Conservation (phyloP, 2,888 invertebrate species). For the Trissoscelio sp. region DNA sequence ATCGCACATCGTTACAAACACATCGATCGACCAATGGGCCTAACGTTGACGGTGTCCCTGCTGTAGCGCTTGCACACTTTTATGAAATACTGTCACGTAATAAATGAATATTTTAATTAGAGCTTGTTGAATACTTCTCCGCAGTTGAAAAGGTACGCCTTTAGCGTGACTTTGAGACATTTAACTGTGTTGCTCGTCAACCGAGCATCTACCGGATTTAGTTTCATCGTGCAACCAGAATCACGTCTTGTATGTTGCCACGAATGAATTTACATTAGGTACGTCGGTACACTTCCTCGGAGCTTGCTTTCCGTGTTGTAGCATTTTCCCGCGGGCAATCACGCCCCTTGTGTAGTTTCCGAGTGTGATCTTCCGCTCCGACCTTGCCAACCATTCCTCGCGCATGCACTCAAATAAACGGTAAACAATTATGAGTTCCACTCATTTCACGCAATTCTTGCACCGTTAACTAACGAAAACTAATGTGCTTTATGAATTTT, state of each 20-base stretch:
- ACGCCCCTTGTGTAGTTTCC: conserved; percentile 78
- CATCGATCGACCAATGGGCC: conserved; percentile 4
- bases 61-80: conserved; percentile 18
- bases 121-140: conserved; percentile 39
- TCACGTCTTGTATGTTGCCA: conserved; percentile 68
- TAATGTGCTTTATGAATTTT: conserved; percentile 53
- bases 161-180: conserved; percentile 73
- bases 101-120: conserved; percentile 62
- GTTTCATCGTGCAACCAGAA: conserved; percentile 75
- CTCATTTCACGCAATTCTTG: conserved; percentile 61
- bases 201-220: conserved; percentile 74
- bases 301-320: conserved; percentile 76
- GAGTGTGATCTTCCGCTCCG: conserved; percentile 75
- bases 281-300: conserved; percentile 72
- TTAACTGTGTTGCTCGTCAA: conserved; percentile 75
- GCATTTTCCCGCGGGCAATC: conserved; percentile 78
- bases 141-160: conserved; percentile 59
- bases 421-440: conserved; percentile 64
- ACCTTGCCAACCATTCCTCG: conserved; percentile 72
- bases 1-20: not conserved
- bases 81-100: conserved; percentile 40
- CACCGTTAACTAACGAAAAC: conserved; percentile 61
- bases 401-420: conserved; percentile 65
- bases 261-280: conserved; percentile 80
- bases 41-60: not conserved